Evolutionary conservation across 2,888 invertebrate genomes (phyloP).

Genomic region (Clepsis dumicolana): DNA sequence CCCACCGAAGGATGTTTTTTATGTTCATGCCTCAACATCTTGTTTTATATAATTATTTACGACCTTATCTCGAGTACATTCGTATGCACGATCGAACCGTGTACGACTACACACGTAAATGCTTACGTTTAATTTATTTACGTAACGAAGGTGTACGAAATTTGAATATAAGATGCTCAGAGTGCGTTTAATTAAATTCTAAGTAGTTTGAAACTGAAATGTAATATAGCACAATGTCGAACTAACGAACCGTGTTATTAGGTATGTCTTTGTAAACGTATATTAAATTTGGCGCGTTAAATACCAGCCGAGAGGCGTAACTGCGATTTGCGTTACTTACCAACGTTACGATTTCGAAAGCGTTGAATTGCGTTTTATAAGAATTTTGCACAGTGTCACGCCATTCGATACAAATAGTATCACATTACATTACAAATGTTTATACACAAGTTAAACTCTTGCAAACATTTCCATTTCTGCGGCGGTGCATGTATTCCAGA

Average conservation of each 20-base stretch:
- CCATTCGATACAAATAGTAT: slow-evolving; percentile 27
- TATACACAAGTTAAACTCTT: neutral
- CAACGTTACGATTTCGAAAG: neutral
- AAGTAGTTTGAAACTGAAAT: slow-evolving; percentile 38
- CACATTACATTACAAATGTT: slow-evolving; percentile 30
- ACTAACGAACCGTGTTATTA: slow-evolving; percentile 36
- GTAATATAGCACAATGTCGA: slow-evolving; percentile 39
- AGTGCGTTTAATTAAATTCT: slow-evolving; percentile 42
- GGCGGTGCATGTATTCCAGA: slow-evolving; percentile 44
- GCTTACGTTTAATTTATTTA: slow-evolving; percentile 41
- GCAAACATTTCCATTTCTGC: slow-evolving; percentile 34
- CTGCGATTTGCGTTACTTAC: neutral
- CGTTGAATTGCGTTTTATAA: neutral
- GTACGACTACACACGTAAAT: slow-evolving; percentile 37
- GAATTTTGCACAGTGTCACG: no score
- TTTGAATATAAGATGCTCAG: slow-evolving; percentile 38
- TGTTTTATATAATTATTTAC: slow-evolving; percentile 76
- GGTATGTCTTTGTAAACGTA: slow-evolving; percentile 29
- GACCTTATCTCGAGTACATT: slow-evolving; percentile 52
- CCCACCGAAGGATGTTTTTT: slow-evolving; percentile 65
- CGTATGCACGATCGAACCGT: slow-evolving; percentile 28
- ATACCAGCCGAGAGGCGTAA: slow-evolving; percentile 7
- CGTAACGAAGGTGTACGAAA: slow-evolving; percentile 30
- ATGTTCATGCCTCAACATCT: slow-evolving; percentile 60
- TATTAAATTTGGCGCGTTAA: slow-evolving; percentile 25